A percentile compares a stretch with the other conserved stretches of the same genome.
These are phyloP conservation scores for Polylopha cassiicola DNA, from an alignment of 2,888 invertebrate genomes.

Conservation along the genomic window DNA sequence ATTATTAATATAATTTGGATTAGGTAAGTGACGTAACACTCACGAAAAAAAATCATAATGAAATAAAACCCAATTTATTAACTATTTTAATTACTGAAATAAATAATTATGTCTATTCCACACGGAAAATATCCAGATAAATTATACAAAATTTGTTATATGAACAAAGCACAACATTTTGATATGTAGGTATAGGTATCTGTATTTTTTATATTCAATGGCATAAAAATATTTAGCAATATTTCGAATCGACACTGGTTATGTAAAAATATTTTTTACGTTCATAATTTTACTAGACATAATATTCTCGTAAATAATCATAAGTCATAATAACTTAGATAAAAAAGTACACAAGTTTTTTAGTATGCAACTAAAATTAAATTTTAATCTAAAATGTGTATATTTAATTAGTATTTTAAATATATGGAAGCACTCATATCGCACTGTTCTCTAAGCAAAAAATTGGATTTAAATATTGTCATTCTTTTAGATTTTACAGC, in stretches of 20 bases:
- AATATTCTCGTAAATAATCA: slow-evolving; percentile 17
- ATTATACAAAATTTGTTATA: not conserved
- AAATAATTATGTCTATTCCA: slow-evolving; percentile 27
- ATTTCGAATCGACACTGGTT: no score
- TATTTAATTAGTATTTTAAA: slow-evolving; percentile 26
- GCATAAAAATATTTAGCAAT: no score
- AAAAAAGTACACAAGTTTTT: slow-evolving; percentile 26
- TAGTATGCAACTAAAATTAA: slow-evolving; percentile 27
- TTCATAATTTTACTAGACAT: slow-evolving; percentile 17
- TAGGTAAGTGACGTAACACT: slow-evolving; percentile 2
- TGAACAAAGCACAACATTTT: slow-evolving; percentile 10
- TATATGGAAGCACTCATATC: slow-evolving; percentile 37
- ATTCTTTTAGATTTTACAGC: not conserved
- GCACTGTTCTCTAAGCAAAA: slow-evolving; percentile 25
- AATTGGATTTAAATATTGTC: slow-evolving; percentile 16
- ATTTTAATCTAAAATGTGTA: slow-evolving; percentile 11
- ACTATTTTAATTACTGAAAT: slow-evolving; percentile 40
- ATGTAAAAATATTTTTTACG: no score
- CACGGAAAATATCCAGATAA: slow-evolving; percentile 13
- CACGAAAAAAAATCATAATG: slow-evolving; percentile 13
- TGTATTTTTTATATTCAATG: no score
- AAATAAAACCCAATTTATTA: slow-evolving; percentile 27
- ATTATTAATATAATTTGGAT: no score
- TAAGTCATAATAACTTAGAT: slow-evolving; percentile 12
- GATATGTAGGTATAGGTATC: slow-evolving; percentile 19